Evolutionary conservation across 2,888 invertebrate species (phyloP).

Genomic region (Conus canariensis): DNA sequence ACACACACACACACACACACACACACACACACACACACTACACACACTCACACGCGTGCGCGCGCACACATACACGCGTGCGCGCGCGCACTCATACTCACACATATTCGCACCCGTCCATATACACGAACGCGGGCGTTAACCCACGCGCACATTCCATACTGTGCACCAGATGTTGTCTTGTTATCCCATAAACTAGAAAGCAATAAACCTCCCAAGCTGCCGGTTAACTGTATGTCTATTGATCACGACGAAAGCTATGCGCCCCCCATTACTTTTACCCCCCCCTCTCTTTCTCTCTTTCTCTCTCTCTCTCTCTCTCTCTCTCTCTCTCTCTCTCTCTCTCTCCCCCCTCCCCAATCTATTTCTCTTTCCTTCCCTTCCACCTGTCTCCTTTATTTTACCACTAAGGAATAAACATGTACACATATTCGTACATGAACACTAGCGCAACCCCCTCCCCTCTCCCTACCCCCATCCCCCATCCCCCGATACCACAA

Average conservation of each 20-base stretch:
- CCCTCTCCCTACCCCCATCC: conserved; percentile 13
- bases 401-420: too few species aligned
- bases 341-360: background rate
- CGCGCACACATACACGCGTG: background rate
- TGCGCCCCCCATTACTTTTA: background rate
- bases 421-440: too few species aligned
- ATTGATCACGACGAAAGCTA: too few species aligned
- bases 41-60: background rate
- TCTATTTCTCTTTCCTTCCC: background rate
- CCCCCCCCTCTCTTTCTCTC: background rate
- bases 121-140: background rate
- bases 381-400: too few species aligned
- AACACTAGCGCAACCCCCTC: too few species aligned
- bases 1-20: background rate
- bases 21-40: background rate
- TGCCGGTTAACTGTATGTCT: too few species aligned
- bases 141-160: background rate
- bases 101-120: background rate
- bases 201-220: too few species aligned
- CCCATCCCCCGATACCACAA: background rate
- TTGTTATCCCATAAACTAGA: too few species aligned
- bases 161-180: too few species aligned
- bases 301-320: conserved; percentile 40
- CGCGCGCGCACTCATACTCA: background rate
- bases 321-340: conserved; percentile 40